Base-by-base conservation (phyloP, 2,113 vertebrate species). In the Brienomyrus longianalis region DNA sequence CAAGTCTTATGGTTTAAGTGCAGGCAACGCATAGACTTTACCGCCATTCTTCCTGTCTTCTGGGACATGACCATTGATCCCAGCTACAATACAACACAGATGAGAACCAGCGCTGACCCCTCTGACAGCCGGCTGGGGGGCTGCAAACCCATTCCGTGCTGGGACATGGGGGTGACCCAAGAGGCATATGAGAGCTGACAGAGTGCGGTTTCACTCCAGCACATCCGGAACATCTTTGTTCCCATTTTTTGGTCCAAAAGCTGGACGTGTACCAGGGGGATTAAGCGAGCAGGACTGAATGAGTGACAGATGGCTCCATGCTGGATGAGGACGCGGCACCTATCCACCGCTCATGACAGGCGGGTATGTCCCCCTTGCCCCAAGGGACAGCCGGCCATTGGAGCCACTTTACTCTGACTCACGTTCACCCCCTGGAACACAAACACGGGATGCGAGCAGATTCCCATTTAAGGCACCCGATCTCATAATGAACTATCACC, bases 211-310 rank as follows among this genome's bases (percentile, higher is more conserved):
- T 90, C 54, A 59, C 54, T 90, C 89, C 87, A 91, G 91, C 92
- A 92, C 90, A 91, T 90, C 90, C 47, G 48, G 93, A 93, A 93
- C 92, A 88, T 92, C 88, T 87, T 86, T 88, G 87, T 89, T 90
- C 86, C 88, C 86, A 89, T 51, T 62, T 80, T 6, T 77, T 27
- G 48, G 27, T 52, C 47, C 17, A 39, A 70, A 43, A 88, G 87
- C 35, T 83, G 88, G 90, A 92, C 89, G 86, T 45, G 77, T 47
- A 91, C 88, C 89, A 83, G 47, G 88, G 56, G 89, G 80, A 43
- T 43, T 80, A 80, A 80, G 15, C 39, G 15, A 39, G 31, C 70
- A 77, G 35, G 17, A 5, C 27, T 74, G 11, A n/a, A 35, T 27
- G 66, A 15, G 66, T 31, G 66, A 13, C 66, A 74, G 66, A 74